These are phyloP conservation scores for Sarcophilus harrisii DNA, from an alignment of 2,797 vertebrate species.

Conservation along the genomic window DNA sequence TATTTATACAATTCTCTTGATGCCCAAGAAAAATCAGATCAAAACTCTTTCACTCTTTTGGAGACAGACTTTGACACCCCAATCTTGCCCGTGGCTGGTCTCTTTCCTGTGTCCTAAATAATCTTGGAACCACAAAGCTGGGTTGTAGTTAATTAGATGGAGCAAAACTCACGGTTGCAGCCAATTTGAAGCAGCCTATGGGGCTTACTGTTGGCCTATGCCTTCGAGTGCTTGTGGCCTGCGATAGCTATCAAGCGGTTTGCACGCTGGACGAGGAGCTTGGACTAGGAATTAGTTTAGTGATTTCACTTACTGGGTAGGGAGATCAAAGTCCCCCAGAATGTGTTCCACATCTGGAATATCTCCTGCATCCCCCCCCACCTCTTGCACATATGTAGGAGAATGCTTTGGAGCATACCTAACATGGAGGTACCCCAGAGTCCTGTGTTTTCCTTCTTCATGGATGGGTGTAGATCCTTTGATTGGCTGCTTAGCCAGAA, in stretches of 20 bases:
- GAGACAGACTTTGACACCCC: conserved; percentile 18
- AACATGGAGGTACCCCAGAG: neutral
- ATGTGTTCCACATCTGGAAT: neutral
- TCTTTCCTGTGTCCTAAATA: conserved; percentile 49
- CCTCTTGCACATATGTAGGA: neutral
- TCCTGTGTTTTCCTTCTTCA: neutral
- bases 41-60: neutral
- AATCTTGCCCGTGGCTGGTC: conserved; percentile 11
- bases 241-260: neutral
- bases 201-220: conserved; percentile 45
- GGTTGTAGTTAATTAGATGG: neutral
- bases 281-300: neutral
- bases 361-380: conserved; percentile 5
- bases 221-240: neutral
- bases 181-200: neutral
- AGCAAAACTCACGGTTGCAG: neutral
- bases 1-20: too few species aligned
- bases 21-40: too few species aligned
- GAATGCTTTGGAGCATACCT: neutral
- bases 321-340: neutral
- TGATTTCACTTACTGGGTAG: neutral
- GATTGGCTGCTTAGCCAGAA: neutral
- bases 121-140: neutral
- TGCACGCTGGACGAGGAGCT: neutral
- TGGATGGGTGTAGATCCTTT: neutral